Conservation (phyloP, 2,797 vertebrate species). For the Echiichthys vipera region DNA sequence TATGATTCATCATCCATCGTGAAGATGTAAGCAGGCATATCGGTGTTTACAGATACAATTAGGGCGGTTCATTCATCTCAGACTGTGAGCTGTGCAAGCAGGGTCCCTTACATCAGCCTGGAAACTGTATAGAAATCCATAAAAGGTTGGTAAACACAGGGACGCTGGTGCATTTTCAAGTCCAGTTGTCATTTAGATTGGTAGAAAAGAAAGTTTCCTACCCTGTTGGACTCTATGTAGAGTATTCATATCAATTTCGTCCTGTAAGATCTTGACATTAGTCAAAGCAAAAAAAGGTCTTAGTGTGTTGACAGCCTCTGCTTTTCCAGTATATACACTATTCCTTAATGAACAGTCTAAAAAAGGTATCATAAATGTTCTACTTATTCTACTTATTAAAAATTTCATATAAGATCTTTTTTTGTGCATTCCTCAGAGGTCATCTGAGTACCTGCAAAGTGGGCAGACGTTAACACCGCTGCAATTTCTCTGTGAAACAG, state of each 20-base stretch:
- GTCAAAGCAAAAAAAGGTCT: neutral
- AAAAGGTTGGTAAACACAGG: neutral
- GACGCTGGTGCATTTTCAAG: neutral
- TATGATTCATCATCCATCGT: neutral
- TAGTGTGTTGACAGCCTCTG: neutral
- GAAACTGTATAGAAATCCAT: neutral
- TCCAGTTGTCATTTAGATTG: neutral
- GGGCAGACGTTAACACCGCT: slow-evolving; percentile 16
- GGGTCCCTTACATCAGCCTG: too few relatives aligned
- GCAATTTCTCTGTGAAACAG: slow-evolving; percentile 17
- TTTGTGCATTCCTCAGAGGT: slow-evolving; percentile 73
- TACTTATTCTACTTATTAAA: neutral
- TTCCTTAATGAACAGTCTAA: neutral
- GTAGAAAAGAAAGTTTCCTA: neutral
- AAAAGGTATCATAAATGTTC: neutral
- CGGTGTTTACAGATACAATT: too few relatives aligned
- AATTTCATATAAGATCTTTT: neutral
- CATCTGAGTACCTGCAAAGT: slow-evolving; percentile 73
- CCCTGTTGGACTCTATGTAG: neutral
- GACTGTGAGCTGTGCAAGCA: neutral
- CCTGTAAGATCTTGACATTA: neutral
- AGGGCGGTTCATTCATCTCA: neutral
- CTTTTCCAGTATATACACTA: neutral
- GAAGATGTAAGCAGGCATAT: too few relatives aligned
- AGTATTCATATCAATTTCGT: neutral